These are phyloP conservation scores for Bolinopsis microptera DNA, from an alignment of 37 sponge, comb jelly and placozoan species.

Conservation along the genomic window DNA sequence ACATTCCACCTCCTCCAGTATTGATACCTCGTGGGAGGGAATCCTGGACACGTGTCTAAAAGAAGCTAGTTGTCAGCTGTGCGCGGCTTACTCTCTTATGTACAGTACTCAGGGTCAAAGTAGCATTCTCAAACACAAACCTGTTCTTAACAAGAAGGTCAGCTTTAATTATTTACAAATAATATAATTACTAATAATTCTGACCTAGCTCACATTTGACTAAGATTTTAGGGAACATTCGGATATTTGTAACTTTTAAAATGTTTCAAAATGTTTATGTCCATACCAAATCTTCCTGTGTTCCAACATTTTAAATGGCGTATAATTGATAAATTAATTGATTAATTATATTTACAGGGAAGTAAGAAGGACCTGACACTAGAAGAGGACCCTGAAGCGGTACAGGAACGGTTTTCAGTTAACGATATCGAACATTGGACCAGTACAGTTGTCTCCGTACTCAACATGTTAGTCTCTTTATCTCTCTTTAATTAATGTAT, in stretches of 20 bases:
- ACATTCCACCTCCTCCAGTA: no score
- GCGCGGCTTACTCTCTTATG: conserved; percentile 59
- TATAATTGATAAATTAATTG: no score
- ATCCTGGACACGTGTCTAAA: conserved; percentile 63
- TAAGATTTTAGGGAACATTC: no score
- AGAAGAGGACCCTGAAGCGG: neutral
- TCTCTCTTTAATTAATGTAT: no score
- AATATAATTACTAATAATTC: no score
- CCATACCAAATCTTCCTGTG: no score
- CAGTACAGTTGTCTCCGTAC: conserved; percentile 58
- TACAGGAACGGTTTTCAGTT: conserved; percentile 53
- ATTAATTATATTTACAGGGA: no score
- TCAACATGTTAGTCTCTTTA: conserved; percentile 52
- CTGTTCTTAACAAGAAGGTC: neutral
- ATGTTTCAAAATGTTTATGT: no score
- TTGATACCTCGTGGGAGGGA: conserved; percentile 62
- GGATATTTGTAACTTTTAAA: no score
- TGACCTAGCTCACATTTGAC: no score
- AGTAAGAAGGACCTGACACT: neutral
- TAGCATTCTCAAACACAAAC: neutral
- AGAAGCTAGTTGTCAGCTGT: conserved; percentile 56
- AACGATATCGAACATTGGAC: conserved; percentile 66
- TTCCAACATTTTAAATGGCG: no score
- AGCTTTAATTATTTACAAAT: no score
- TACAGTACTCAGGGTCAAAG: conserved; percentile 39